Percentiles rank a stretch among this genome's conserved stretches.
These are phyloP conservation scores for Camelus dromedarius DNA, from an alignment of 2,113 vertebrate genomes.

Conservation along the genomic window DNA sequence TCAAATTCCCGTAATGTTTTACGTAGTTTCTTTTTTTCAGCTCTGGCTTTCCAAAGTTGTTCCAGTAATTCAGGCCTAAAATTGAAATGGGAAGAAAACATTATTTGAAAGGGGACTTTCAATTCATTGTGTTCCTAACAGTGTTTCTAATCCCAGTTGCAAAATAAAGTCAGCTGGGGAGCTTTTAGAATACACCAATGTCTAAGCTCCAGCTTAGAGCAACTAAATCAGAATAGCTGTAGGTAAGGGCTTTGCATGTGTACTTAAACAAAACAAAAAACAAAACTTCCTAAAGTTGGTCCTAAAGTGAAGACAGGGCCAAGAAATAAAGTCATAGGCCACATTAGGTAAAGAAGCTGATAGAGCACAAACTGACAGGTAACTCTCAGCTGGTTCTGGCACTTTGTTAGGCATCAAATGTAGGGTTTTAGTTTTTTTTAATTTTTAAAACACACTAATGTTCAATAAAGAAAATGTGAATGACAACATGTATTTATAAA, in stretches of 20 bases:
- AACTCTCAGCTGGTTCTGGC: neutral
- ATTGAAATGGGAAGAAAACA: slow-evolving; percentile 75
- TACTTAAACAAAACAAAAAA: neutral
- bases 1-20: slow-evolving; percentile 97
- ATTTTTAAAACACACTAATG: slow-evolving; percentile 15
- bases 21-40: slow-evolving; percentile 98
- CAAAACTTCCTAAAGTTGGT: neutral
- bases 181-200: neutral
- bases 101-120: slow-evolving; percentile 41
- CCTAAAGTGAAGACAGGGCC: neutral
- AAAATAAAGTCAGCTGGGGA: slow-evolving; percentile 33
- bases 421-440: neutral
- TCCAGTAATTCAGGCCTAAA: slow-evolving; percentile 97
- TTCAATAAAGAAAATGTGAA: slow-evolving; percentile 10
- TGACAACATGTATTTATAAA: slow-evolving; percentile 5
- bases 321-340: neutral
- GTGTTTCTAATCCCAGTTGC: neutral
- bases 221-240: slow-evolving; percentile 24
- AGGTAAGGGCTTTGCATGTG: neutral
- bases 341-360: neutral
- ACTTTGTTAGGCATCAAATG: slow-evolving; percentile 19
- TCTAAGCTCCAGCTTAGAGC: neutral
- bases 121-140: slow-evolving; percentile 30
- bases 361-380: neutral
- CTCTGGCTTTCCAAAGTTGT: slow-evolving; percentile 98